Conservation (phyloP, 2,888 invertebrate species). For the Baronia brevicornis region DNA sequence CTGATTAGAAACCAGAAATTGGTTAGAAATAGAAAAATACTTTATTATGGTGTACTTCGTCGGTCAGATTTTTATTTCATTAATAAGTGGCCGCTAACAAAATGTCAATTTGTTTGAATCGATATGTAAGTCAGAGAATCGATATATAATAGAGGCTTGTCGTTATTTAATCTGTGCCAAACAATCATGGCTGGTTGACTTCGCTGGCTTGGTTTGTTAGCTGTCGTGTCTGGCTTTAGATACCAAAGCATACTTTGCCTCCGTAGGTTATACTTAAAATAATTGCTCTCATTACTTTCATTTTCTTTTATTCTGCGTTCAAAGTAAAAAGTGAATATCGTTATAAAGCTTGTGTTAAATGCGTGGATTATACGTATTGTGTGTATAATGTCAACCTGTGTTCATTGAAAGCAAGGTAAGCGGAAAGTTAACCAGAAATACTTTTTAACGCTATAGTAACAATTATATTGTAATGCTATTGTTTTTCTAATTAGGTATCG, state of each 20-base stretch:
- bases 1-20: too few relatives aligned
- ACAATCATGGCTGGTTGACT: constrained; percentile 35
- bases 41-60: too few relatives aligned
- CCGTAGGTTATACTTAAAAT: constrained; percentile 31
- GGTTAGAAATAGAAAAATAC: too few relatives aligned
- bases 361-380: constrained; percentile 35
- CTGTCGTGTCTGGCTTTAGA: constrained; percentile 54
- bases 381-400: constrained; percentile 57
- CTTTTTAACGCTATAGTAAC: constrained; percentile 9
- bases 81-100: too few relatives aligned
- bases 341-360: constrained; percentile 42
- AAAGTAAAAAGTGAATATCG: too few relatives aligned
- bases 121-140: too few relatives aligned
- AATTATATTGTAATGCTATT: constrained; percentile 36
- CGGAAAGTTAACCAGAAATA: constrained; percentile 16
- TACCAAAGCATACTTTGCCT: constrained; percentile 37
- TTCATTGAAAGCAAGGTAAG: constrained; percentile 54
- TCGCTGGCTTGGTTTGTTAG: constrained; percentile 33
- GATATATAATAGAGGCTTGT: too few relatives aligned
- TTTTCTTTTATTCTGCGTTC: constrained; percentile 1
- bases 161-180: constrained; percentile 20
- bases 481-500: constrained; percentile 67
- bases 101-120: too few relatives aligned
- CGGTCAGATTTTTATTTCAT: too few relatives aligned
- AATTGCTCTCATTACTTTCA: constrained; percentile 28